Base-by-base conservation (phyloP, 2,888 invertebrate genomes). In the Limnephilus lunatus region DNA sequence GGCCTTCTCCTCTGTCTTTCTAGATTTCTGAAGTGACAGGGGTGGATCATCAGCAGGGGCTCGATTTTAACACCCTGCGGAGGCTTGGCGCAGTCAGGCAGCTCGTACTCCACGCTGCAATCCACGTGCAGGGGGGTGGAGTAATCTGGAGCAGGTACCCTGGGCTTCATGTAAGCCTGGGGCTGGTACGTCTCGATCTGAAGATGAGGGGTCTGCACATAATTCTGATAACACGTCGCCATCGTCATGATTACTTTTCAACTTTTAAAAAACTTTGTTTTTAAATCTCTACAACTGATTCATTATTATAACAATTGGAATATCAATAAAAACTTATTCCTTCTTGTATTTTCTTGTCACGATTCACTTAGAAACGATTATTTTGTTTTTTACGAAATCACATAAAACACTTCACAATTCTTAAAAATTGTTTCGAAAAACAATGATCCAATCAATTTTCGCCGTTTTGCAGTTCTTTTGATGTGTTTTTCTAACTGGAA, bases 41-140 rank as follows among this genome's bases (percentile, higher is more conserved):
- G 97, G 95, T 97, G 97, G 94, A 97, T 97, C 97, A 97, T 97
- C 93, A 97, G 96, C 93, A 97, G 95, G 25, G 97, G 97, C 94
- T 97, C 97, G 94, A 97, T 96, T 94, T 97, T 95, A 94, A 96
- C 96, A 4, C 97, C 97, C 93, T 97, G 97, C 85, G 97, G 97
- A 87, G 97, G 97, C 94, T 97, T 97, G 32, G 97, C 97, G 94
- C 97, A 97, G 94, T 97, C 97, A 92, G 97, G 97, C 94, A 97
- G 95, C 95, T 97, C 97, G 95, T 97, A 97, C 95, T 97, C 97
- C 92, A 97, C 97, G 95, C 97, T 97, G 95, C 97, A 97, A 94
- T 97, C 97, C 94, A 97, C 97, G 95, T 97, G 97, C 94, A 97
- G 95, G 92, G 97, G 97, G 94, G 97, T 96, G 94, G 97, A 97